These are phyloP conservation scores for Hydropsyche tenuis DNA, from an alignment of 1,140 invertebrate species.

Conservation along the genomic window DNA sequence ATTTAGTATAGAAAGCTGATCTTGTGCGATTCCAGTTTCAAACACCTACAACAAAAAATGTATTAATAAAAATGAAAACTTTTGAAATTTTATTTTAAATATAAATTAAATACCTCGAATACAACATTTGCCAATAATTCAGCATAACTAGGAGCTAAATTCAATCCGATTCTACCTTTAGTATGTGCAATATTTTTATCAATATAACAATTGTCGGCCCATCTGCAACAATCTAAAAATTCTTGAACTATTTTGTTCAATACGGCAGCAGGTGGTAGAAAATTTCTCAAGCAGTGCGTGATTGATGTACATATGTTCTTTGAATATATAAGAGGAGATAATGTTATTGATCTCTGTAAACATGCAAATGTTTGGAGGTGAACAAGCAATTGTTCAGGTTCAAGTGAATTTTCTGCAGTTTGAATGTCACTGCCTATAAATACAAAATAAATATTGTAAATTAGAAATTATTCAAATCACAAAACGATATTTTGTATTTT, in stretches of 20 bases:
- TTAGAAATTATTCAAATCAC: not conserved
- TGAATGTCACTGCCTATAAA: constrained; percentile 39
- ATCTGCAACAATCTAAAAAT: constrained; percentile 58
- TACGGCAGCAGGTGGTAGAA: constrained; percentile 57
- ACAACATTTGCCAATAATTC: constrained; percentile 56
- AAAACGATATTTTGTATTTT: not conserved
- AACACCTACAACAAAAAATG: constrained; percentile 56
- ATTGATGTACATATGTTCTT: constrained; percentile 52
- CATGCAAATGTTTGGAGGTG: constrained; percentile 58
- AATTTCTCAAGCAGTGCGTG: constrained; percentile 57
- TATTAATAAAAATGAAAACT: not conserved
- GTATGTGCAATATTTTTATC: constrained; percentile 51
- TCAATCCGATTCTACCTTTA: constrained; percentile 51
- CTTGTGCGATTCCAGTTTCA: constrained; percentile 57
- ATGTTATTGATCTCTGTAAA: constrained; percentile 54
- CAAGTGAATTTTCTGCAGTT: constrained; percentile 58
- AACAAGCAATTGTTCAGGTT: constrained; percentile 59
- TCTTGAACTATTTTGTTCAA: constrained; percentile 60
- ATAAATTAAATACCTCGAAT: constrained; percentile 54
- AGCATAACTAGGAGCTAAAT: constrained; percentile 41
- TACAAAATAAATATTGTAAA: not conserved
- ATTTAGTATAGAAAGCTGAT: constrained; percentile 58
- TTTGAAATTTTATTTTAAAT: constrained; percentile 21
- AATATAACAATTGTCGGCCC: constrained; percentile 52
- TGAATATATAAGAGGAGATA: constrained; percentile 49